Base-by-base conservation (phyloP, 2,113 vertebrate species). In the Grus americana region DNA sequence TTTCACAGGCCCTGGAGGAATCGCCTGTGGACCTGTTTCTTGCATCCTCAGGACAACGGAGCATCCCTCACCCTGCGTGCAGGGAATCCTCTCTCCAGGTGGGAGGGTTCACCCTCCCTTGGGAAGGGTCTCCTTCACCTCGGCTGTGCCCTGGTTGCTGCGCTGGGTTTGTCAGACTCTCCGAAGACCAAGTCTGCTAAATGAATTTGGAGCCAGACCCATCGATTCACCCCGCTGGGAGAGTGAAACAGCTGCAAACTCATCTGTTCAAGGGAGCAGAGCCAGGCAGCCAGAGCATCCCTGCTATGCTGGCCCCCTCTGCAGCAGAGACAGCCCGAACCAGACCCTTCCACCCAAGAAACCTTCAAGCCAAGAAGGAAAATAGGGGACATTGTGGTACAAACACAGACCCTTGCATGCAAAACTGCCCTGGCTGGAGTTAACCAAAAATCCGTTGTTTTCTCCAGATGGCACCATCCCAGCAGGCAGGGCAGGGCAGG, bases 21-120 rank as follows among this genome's bases (percentile, higher is more conserved):
- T 36, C 5, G 3, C 24, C 24, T 14, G 52, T 65, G n/a, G 47
- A 70, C 11, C 12, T 0, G 0, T 12, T 74, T 65, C 20, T 49
- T 73, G 12, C 30, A 80, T 44, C 27, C 12, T 76, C 21, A 58
- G 46, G 21, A 46, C 19, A 44, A 16, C 0, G 1, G 44, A 92
- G 22, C 67, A 30, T 54, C 70, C 50, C 11, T 62, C 4, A 2
- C 15, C 40, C 65, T 22, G 10, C 34, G 34, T 4, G 1, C 16
- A 54, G 17, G 54, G 32, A 34, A 73, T 22, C 11, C 3, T 5
- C 22, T 62, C 11, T 34, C 21, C 14, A 4, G 15, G 11, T 32
- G 20, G n/a, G 19, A 49, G 24, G 4, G 3, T 23, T 36, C 54
- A 44, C 9, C 10, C 24, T 75, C 40, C 30, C 63, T 30, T 5